Conservation (phyloP, 1,140 invertebrate genomes). For the Euwallacea similis region DNA sequence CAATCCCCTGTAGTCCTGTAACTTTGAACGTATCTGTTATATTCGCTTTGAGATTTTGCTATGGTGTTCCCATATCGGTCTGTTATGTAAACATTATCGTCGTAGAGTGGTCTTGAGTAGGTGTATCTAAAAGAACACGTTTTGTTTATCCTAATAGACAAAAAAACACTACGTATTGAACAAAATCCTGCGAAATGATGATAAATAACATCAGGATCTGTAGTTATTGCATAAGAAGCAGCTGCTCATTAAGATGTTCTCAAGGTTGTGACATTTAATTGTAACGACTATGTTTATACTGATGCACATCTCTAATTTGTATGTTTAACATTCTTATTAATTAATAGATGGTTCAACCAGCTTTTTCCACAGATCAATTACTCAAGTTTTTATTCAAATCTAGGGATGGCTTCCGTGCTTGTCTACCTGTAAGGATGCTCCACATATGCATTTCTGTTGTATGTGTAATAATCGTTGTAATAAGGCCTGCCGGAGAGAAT, state of each 20-base stretch:
- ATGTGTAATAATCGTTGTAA: constrained; percentile 39
- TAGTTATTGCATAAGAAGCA: too few species aligned
- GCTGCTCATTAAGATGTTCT: too few species aligned
- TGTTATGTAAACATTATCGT: constrained; percentile 45
- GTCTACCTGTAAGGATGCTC: constrained; percentile 36
- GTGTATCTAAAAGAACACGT: constrained; percentile 27
- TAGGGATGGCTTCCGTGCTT: background rate
- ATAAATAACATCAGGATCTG: too few species aligned
- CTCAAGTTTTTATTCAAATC: too few species aligned
- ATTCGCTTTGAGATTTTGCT: constrained; percentile 33
- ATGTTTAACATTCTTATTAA: too few species aligned
- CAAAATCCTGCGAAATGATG: too few species aligned
- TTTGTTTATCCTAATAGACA: background rate
- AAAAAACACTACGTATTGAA: too few species aligned
- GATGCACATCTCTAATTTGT: too few species aligned
- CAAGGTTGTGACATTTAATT: too few species aligned
- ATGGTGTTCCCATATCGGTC: constrained; percentile 45
- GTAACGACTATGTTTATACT: too few species aligned
- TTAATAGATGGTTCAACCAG: too few species aligned
- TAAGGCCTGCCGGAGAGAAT: constrained; percentile 28
- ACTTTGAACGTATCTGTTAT: constrained; percentile 18
- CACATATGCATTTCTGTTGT: constrained; percentile 41
- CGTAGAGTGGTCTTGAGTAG: constrained; percentile 28
- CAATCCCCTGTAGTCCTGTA: constrained; percentile 18
- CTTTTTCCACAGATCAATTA: too few species aligned